These are phyloP conservation scores for Nasua narica DNA, from an alignment of 2,797 vertebrate genomes.

Conservation along the genomic window DNA sequence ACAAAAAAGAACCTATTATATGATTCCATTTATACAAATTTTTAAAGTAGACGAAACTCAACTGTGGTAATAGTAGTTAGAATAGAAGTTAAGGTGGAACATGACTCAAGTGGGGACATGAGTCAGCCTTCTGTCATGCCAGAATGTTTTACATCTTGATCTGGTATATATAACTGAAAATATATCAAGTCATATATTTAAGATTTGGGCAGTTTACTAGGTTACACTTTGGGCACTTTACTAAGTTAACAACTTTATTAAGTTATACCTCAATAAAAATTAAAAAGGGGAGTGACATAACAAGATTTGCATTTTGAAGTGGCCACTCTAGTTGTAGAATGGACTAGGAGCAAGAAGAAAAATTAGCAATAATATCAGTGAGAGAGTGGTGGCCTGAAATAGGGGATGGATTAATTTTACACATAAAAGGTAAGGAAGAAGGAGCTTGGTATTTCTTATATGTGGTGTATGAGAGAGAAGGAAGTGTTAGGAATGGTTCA, in stretches of 20 bases:
- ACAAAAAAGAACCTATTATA: neutral
- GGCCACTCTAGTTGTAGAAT: neutral
- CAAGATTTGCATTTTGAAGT: neutral
- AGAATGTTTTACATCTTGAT: neutral
- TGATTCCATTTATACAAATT: neutral
- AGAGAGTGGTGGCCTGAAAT: neutral
- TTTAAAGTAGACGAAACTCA: neutral
- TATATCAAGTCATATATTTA: neutral
- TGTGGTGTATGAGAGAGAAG: neutral
- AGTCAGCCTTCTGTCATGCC: neutral
- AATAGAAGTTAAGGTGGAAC: neutral
- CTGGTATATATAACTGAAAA: neutral
- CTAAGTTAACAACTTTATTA: neutral
- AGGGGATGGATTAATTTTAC: neutral
- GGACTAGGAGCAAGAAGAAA: neutral
- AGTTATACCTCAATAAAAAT: constrained; percentile 9
- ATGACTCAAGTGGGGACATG: neutral
- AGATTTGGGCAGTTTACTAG: neutral
- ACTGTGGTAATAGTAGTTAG: neutral
- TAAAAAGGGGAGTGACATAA: neutral
- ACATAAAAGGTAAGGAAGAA: neutral
- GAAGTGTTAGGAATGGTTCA: constrained; percentile 4
- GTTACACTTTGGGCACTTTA: neutral
- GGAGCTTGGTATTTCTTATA: neutral
- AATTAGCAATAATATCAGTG: neutral